Conservation (phyloP, 2,888 invertebrate species). For the Cantharis flavilabris region DNA sequence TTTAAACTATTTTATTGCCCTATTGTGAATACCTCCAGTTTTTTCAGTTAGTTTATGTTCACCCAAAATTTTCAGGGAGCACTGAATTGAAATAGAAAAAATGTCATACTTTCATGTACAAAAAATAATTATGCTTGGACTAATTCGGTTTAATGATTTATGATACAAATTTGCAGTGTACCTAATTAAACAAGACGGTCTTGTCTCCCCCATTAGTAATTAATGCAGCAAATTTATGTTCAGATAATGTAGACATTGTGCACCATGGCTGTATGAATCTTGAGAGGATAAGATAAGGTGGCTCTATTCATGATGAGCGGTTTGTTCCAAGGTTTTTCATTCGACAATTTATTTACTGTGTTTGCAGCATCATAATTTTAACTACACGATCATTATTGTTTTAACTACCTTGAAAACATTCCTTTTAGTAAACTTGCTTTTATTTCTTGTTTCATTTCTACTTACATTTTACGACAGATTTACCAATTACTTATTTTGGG, state of each 20-base stretch:
- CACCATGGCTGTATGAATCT: slow-evolving; percentile 31
- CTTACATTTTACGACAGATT: neutral
- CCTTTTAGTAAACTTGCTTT: neutral
- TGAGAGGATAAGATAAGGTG: slow-evolving; percentile 34
- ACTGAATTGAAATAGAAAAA: neutral
- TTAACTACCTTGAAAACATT: neutral
- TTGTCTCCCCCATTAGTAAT: slow-evolving; percentile 43
- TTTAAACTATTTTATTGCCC: neutral
- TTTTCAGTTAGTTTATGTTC: too few relatives aligned
- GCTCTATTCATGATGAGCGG: slow-evolving; percentile 23
- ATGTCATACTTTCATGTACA: neutral
- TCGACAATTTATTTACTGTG: slow-evolving; percentile 2
- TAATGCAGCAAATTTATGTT: slow-evolving; percentile 43
- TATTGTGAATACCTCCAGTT: neutral
- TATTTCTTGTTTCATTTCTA: neutral
- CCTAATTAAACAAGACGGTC: slow-evolving; percentile 41
- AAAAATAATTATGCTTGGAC: slow-evolving; percentile 3
- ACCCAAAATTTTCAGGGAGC: neutral
- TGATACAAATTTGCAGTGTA: slow-evolving; percentile 36
- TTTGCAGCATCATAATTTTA: slow-evolving; percentile 1
- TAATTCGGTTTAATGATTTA: slow-evolving; percentile 29
- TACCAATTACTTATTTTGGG: neutral
- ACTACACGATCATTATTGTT: neutral
- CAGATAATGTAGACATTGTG: slow-evolving; percentile 44
- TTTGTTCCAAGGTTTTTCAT: slow-evolving; percentile 19